Base-by-base conservation (phyloP, 1,140 invertebrate species). In the Nasonia giraulti region DNA sequence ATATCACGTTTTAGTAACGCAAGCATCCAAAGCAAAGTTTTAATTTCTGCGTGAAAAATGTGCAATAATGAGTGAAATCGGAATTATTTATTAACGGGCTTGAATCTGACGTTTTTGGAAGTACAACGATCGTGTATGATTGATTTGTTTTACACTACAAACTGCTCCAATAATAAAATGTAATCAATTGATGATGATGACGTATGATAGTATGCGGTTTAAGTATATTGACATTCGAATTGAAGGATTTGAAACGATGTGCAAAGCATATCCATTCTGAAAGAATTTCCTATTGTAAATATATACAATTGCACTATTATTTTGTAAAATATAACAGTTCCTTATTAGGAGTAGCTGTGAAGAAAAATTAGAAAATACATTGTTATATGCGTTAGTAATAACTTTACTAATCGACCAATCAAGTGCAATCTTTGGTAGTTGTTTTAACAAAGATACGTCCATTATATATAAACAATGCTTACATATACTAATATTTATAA, bases 291-390 rank as follows among this genome's bases (percentile, higher is more conserved):
- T 74, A 44, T 27, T 84, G 76, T 75, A 80, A 73, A 80, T 80
- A 85, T 27, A 40, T 47, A 69, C 14, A 50, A 44, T 10, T 5
- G 33, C 74, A 12, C 84, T 82, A 84, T 85, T 84, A 66, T 80
- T 81, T 85, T 85, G 73, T 85, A 78, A 75, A 83, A 84, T 78
- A 87, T 82, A 62, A 68, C 69, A 85, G 78, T 79, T 74, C 68
- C 31, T 81, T 80, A n/a, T 76, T 68, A 76, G 82, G 33, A 69
- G 17, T 78, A 79, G 71, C 76, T 88, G 84, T 84, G 80, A 87
- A 81, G 20, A 79, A 76, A 68, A 33, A 69, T 47, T 77, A 73
- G 40, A 14, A 62, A 75, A 80, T 75, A 71, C 17, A 85, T 79
- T 73, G 33, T 85, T 85, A 74, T 85, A 74, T 79, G 55, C 62